Evolutionary conservation across 2,113 vertebrate species (phyloP).

Genomic region (Cyprinodon variegatus): DNA sequence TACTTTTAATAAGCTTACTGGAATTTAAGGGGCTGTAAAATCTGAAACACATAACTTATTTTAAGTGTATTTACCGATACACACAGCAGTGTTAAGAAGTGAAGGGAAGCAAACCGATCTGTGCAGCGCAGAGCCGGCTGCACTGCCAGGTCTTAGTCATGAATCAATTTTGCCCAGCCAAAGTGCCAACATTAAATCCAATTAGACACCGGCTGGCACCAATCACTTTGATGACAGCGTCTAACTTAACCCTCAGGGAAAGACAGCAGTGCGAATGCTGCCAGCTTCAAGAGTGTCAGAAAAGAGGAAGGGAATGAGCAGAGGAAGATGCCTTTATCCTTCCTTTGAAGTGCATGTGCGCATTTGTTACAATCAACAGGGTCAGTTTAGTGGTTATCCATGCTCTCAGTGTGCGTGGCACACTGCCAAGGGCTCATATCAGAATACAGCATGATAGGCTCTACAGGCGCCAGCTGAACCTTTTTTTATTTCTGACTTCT

Average conservation of each 20-base stretch:
- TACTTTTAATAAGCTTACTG: conserved; percentile 23
- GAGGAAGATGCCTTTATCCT: conserved; percentile 14
- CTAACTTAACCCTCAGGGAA: conserved; percentile 51
- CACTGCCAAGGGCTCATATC: conserved; percentile 74
- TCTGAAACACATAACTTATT: conserved; percentile 8
- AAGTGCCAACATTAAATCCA: conserved; percentile 74
- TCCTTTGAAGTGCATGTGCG: conserved; percentile 20
- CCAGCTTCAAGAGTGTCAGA: conserved; percentile 51
- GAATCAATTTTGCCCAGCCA: conserved; percentile 64
- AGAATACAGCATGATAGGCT: conserved; percentile 57
- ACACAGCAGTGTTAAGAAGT: conserved; percentile 20
- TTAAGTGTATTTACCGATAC: conserved; percentile 30
- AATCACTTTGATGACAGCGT: conserved; percentile 64
- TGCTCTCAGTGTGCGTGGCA: conserved; percentile 55
- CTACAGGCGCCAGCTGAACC: conserved; percentile 73
- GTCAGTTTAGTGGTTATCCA: conserved; percentile 9
- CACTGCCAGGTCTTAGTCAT: conserved; percentile 54
- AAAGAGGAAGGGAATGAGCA: conserved; percentile 11
- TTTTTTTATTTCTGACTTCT: conserved; percentile 60
- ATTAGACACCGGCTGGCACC: conserved; percentile 71
- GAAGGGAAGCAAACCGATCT: conserved; percentile 16
- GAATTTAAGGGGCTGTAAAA: conserved; percentile 24
- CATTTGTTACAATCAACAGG: conserved; percentile 23
- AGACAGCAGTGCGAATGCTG: conserved; percentile 38
- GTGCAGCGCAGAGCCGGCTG: conserved; percentile 23